Conservation (phyloP, 2,888 invertebrate species). For the Esperia sulphurella region DNA sequence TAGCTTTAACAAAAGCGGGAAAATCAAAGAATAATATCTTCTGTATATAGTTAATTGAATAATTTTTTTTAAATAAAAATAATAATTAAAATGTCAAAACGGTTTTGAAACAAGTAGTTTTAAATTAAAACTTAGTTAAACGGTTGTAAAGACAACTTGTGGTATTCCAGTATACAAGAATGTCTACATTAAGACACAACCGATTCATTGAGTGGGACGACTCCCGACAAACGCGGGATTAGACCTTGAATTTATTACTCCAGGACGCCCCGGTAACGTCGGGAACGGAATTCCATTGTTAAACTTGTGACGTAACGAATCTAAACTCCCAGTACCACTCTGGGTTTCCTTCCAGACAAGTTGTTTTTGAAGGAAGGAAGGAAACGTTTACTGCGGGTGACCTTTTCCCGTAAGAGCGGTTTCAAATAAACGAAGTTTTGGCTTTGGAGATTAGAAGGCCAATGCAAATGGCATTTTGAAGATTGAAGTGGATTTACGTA, state of each 20-base stretch:
- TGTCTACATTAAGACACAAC: constrained; percentile 7
- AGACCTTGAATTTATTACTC: constrained; percentile 31
- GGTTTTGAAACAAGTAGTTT: too few relatives aligned
- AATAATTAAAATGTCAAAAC: too few relatives aligned
- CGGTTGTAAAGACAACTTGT: neutral
- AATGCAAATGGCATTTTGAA: too few relatives aligned
- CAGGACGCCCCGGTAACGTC: constrained; percentile 12
- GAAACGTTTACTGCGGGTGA: neutral
- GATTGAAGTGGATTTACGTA: too few relatives aligned
- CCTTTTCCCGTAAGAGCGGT: too few relatives aligned
- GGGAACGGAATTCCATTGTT: constrained; percentile 25
- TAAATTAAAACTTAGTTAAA: too few relatives aligned
- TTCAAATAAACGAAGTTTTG: too few relatives aligned
- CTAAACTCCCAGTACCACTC: neutral
- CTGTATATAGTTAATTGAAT: too few relatives aligned
- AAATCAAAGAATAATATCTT: too few relatives aligned
- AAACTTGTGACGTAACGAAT: constrained; percentile 23
- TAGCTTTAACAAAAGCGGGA: too few relatives aligned
- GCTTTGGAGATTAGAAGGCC: too few relatives aligned
- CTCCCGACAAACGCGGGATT: constrained; percentile 24
- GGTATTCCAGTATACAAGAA: neutral
- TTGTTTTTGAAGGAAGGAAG: neutral
- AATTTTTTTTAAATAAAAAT: too few relatives aligned
- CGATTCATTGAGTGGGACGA: constrained; percentile 24
- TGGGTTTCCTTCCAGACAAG: neutral